Evolutionary conservation across 2,113 vertebrate species (phyloP), one percentile per base, ranked within the genome.

Genomic region (Theropithecus gelada): DNA sequence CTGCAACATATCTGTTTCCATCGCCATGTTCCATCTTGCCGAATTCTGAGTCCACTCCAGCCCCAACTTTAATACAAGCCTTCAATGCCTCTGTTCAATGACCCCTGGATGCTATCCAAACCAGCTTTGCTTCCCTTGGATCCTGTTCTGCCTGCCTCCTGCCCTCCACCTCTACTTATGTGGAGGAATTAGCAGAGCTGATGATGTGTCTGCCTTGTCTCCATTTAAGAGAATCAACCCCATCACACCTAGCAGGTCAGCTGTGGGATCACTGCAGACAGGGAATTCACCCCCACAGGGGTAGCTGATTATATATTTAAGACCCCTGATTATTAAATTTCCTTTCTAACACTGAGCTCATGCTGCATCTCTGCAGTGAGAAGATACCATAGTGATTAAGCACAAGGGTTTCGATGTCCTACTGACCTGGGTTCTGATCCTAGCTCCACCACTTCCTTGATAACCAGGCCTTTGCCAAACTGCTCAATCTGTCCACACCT

Each of bases 351-450:
- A 30, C 40, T 52, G 61, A 85, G 30, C 30, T 35, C 6, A 32
- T 1, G 1, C n/a, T 48, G n/a, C 27, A 14, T 40, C n/a, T 84
- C 35, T 35, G 5, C 0, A 30, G 35, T n/a, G 27, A 3, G 32
- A 48, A 32, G 48, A 23, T 8, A 57, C 4, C 1, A 4, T 0
- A 6, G n/a, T 55, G n/a, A 84, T 13, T 38, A 45, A 59, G 17
- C n/a, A 12, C 35, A 18, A 2, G 6, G 30, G 55, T 52, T 45
- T 40, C 10, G 6, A n/a, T 38, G 5, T 30, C 20, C 38, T 43
- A 4, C 9, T 82, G 40, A 93, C 27, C 30, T 20, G 6, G 22
- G 35, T 87, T 90, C 45, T 32, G 4, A 17, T 64, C 11, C 18
- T 52, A 88, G 23, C 12, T 75, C 25, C 10, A 52, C 38, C 18